Evolutionary conservation across 2,797 vertebrate genomes (phyloP).

Genomic region (Enteromius viviparus): DNA sequence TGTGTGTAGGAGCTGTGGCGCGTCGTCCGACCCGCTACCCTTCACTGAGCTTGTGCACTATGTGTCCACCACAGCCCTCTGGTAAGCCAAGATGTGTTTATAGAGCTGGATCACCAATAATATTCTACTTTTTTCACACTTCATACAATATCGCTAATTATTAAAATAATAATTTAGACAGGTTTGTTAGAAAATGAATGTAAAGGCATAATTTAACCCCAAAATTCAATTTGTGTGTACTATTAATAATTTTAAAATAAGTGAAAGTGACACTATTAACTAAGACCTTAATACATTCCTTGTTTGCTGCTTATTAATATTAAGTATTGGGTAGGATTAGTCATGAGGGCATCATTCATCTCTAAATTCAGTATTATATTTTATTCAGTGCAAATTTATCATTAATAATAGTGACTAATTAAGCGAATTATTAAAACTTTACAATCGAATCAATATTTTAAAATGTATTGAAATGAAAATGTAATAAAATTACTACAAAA

Average conservation of each 20-base stretch:
- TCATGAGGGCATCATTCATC: not conserved
- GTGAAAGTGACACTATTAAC: not conserved
- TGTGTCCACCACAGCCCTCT: slow-evolving; percentile 94
- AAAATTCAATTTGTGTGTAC: not conserved
- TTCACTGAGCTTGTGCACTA: slow-evolving; percentile 97
- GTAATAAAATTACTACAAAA: too few relatives aligned
- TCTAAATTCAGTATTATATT: not conserved
- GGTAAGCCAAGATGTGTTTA: slow-evolving; percentile 78
- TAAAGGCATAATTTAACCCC: not conserved
- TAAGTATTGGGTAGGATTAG: too few relatives aligned
- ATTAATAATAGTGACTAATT: not conserved
- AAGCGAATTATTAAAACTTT: not conserved
- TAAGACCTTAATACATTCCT: too few relatives aligned
- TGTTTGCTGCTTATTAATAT: too few relatives aligned
- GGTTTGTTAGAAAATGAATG: not conserved
- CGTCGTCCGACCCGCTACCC: slow-evolving; percentile 95
- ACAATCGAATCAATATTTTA: too few relatives aligned
- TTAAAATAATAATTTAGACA: not conserved
- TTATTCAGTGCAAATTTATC: not conserved
- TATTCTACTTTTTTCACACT: not conserved
- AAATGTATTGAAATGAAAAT: not conserved
- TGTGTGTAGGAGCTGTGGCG: slow-evolving; percentile 93
- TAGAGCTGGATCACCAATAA: not conserved
- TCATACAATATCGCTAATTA: not conserved
- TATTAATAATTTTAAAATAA: not conserved